Percentiles rank a stretch among this genome's conserved stretches.
Conservation (phyloP, 2,888 invertebrate genomes). For the Nymphalis urticae region DNA sequence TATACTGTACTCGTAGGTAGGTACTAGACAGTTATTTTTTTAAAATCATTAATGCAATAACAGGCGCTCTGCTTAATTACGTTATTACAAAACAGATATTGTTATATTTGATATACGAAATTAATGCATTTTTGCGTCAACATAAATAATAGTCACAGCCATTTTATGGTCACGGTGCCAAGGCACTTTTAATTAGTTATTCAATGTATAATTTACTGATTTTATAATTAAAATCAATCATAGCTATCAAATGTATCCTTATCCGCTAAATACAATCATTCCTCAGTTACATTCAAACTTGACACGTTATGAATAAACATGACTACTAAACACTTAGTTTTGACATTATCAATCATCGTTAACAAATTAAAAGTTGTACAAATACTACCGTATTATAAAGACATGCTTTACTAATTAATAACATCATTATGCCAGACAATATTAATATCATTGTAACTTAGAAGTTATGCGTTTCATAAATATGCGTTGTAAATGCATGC, state of each 20-base stretch:
- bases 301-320: slow-evolving; percentile 32
- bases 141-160: no score
- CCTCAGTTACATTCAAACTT: slow-evolving; percentile 15
- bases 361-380: slow-evolving; percentile 35
- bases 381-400: slow-evolving; percentile 25
- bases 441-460: neutral
- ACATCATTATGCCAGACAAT: slow-evolving; percentile 11
- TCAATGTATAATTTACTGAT: neutral
- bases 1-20: no score
- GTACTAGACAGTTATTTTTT: no score
- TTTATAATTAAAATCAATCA: slow-evolving; percentile 2
- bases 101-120: no score
- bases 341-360: slow-evolving; percentile 39
- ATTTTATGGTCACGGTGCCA: no score
- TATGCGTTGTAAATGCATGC: neutral
- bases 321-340: slow-evolving; percentile 30
- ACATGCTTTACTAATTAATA: slow-evolving; percentile 30
- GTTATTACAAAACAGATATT: no score
- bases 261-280: slow-evolving; percentile 2
- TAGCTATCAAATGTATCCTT: neutral
- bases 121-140: no score
- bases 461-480: neutral
- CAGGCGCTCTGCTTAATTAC: no score
- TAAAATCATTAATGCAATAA: no score
- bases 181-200: no score